Base-by-base conservation (phyloP, 2,797 vertebrate genomes). In the Trematomus bernacchii region DNA sequence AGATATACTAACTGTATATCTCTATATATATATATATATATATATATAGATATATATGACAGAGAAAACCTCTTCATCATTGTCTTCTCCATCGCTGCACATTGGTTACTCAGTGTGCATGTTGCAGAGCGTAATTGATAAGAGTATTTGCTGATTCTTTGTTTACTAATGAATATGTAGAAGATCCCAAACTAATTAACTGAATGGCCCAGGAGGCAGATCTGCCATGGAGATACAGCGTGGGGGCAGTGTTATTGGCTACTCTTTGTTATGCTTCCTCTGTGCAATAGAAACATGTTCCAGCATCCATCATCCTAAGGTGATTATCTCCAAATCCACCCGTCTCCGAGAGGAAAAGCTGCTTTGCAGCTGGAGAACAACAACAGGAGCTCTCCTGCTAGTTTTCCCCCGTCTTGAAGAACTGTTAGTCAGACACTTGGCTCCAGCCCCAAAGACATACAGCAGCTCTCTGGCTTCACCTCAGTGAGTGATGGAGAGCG, bases 121-220 rank as follows among this genome's bases (percentile, higher is more conserved):
- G 66, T 63, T 71, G 74, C 42, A 21, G 43, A 64, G 70, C 13
- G 6, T 86, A 87, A 88, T 46, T 85, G 64, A 81, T 81, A 79
- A 37, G 63, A 80, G 60, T 65, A 79, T 83, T 70, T 83, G 66
- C 80, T 82, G 43, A 87, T 78, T 90, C 76, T 80, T 86, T 86
- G 77, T 87, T 92, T 87, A 80, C 78, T 87, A 87, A 87, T 88
- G 82, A 84, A 86, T 76, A 87, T 87, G 83, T 57, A 75, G 77
- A 90, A 76, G 59, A 85, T 75, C 78, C 81, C 84, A 91, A 85
- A 91, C 84, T 87, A 92, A 93, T 93, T 89, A 90, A 83, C 70
- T 44, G 84, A 90, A 90, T 83, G 67, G 83, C 87, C 83, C 71
- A 82, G 76, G 76, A 88, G 84, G 83, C 81, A 79, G 80, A 88